Conservation (phyloP, 2,113 vertebrate species). For the Dicrurus megarhynchus region DNA sequence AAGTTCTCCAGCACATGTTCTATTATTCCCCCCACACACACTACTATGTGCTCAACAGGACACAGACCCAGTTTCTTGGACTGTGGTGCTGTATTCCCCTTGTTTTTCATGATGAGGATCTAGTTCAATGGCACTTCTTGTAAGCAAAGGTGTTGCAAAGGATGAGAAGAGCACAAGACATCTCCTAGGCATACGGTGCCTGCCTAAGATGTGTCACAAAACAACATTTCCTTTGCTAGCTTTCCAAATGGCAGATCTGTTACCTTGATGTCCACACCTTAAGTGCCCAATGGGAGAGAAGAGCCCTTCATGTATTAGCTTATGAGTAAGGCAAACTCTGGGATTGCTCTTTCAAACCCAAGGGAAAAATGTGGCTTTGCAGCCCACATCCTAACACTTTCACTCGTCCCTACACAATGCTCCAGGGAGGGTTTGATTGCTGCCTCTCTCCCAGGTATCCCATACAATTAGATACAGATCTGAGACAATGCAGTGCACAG, state of each 20-base stretch:
- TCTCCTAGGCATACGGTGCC: neutral
- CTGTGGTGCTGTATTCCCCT: neutral
- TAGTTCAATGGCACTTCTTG: neutral
- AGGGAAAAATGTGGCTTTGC: neutral
- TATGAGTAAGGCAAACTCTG: neutral
- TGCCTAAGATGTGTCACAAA: neutral
- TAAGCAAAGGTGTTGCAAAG: neutral
- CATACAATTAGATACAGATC: neutral
- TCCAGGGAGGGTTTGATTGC: neutral
- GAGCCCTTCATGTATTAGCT: neutral
- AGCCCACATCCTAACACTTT: neutral
- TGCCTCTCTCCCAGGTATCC: neutral
- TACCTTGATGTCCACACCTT: neutral
- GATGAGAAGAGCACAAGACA: neutral
- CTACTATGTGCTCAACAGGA: neutral
- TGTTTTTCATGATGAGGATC: neutral
- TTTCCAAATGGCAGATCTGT: neutral
- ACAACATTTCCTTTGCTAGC: neutral
- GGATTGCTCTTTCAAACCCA: neutral
- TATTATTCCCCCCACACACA: rapidly evolving
- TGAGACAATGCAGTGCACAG: neutral
- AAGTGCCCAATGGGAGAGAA: neutral
- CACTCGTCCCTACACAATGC: neutral
- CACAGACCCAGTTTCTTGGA: neutral
- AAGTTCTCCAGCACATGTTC: neutral